Evolutionary conservation across 2,888 invertebrate genomes (phyloP), one percentile per base, ranked within the genome.

Genomic region (Cataglyphis rosenhaueri): DNA sequence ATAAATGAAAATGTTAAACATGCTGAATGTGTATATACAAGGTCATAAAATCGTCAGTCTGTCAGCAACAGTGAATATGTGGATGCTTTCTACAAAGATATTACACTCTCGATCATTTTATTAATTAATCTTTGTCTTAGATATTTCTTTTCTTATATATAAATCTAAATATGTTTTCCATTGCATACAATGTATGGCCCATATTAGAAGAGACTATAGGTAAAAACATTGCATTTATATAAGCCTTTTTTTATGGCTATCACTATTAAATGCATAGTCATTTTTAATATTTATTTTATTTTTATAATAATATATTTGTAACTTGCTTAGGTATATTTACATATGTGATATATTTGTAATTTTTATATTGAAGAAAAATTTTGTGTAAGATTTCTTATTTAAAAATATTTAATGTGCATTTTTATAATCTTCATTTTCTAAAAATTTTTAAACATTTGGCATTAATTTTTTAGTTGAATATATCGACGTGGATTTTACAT

Each of bases 401-500:
- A 32, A 52, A 18, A 9, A 52, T 15, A 29, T 48, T 65, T 38
- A 52, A 38, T 73, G 12, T 57, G 8, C 12, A 41, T 65, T 59
- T 44, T 59, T 44, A 15, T 55, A 66, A 35, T 1, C 59, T 41
- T 48, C 5, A n/a, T 18, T 18, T 8, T 48, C 35, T 73, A 32
- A 57, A 9, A 21, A 12, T 10, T 59, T 32, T 55, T 68, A 68
- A 76, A 61, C 55, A 38, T 62, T 82, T n/a, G n/a, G 35, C 85
- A 83, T 81, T 44, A 44, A 91, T 74, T 88, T 96, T 96, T 59
- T 95, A 97, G 97, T 97, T 94, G 96, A 97, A 89, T 97, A 97
- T 93, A 97, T 97, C 25, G 98, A 98, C 95, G 96, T 97, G 89
- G 97, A 98, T 93, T 97, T 97, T 94, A 97, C 97, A 81, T 94